A percentile compares a stretch with the other conserved stretches of the same genome.
Conservation (phyloP, 2,888 invertebrate species). For the Sinopyrophorus schimmeli region DNA sequence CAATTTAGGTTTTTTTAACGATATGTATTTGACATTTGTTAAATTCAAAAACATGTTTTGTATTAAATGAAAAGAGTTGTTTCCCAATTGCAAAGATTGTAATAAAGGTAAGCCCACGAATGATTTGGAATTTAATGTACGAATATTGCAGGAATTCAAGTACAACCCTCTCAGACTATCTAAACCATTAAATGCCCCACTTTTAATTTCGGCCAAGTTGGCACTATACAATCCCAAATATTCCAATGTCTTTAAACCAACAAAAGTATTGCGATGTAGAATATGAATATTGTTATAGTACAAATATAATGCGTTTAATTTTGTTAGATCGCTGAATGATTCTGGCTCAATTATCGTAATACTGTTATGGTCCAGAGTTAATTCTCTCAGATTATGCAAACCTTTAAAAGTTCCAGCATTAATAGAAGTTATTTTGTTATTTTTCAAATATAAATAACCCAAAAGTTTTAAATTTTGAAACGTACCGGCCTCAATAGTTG, state of each 20-base stretch:
- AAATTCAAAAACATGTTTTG: background rate
- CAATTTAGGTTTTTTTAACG: too few relatives aligned
- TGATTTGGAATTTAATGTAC: background rate
- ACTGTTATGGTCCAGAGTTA: conserved; percentile 52
- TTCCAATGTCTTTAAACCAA: background rate
- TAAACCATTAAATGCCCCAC: conserved; percentile 22
- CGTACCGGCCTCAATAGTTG: conserved; percentile 47
- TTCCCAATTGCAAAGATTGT: background rate
- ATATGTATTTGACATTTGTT: background rate
- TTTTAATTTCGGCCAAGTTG: background rate
- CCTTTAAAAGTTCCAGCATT: conserved; percentile 50
- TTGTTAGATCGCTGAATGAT: conserved; percentile 1
- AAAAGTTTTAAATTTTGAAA: conserved; percentile 50
- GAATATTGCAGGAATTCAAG: conserved; percentile 27
- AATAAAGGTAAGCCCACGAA: background rate
- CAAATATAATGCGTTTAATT: background rate
- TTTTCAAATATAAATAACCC: conserved; percentile 50
- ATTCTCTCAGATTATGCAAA: conserved; percentile 45
- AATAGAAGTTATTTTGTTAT: conserved; percentile 51
- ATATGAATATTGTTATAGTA: background rate
- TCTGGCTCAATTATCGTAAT: background rate
- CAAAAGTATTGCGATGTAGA: background rate
- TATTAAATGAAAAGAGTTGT: background rate
- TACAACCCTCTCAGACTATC: conserved; percentile 24
- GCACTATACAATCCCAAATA: too few relatives aligned